These are phyloP conservation scores for Pycnomerus fuliginosus DNA, from an alignment of 2,888 invertebrate species.

Conservation along the genomic window DNA sequence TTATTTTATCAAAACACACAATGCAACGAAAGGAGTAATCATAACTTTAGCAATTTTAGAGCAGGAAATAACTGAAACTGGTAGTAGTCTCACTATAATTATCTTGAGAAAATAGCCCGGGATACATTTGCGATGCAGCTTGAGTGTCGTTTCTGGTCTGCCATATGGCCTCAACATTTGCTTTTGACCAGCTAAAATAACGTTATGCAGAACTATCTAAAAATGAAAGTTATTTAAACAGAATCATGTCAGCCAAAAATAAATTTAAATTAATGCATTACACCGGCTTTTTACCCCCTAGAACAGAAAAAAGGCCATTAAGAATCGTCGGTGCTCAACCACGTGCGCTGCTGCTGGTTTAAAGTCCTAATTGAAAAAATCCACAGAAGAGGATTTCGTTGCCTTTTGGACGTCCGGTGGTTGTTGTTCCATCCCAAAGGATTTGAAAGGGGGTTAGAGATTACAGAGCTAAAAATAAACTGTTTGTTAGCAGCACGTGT, in stretches of 20 bases:
- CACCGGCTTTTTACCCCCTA: slow-evolving; percentile 8
- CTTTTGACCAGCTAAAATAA: slow-evolving; percentile 5
- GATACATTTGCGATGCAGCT: slow-evolving; percentile 1
- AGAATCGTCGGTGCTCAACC: slow-evolving; percentile 8
- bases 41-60: too few species aligned
- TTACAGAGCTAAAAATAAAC: slow-evolving; percentile 13
- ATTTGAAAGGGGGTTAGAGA: slow-evolving; percentile 8
- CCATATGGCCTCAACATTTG: slow-evolving; percentile 13
- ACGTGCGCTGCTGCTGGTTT: slow-evolving; percentile 11
- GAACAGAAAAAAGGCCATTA: slow-evolving; percentile 1
- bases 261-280: too few species aligned
- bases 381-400: slow-evolving; percentile 11
- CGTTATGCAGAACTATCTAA: too few species aligned
- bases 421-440: slow-evolving; percentile 3
- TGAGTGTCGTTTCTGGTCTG: slow-evolving; percentile 15
- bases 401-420: slow-evolving; percentile 5
- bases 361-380: slow-evolving; percentile 14
- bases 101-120: slow-evolving; percentile 1
- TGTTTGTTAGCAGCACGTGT: slow-evolving; percentile 14
- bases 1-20: too few species aligned
- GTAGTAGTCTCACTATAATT: slow-evolving; percentile 8
- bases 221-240: too few species aligned
- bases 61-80: slow-evolving; percentile 1
- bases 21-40: too few species aligned
- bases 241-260: too few species aligned